Percentiles rank a stretch among this genome's conserved stretches.
Conservation (phyloP, 2,888 invertebrate species). For the Aporophyla nigra region DNA sequence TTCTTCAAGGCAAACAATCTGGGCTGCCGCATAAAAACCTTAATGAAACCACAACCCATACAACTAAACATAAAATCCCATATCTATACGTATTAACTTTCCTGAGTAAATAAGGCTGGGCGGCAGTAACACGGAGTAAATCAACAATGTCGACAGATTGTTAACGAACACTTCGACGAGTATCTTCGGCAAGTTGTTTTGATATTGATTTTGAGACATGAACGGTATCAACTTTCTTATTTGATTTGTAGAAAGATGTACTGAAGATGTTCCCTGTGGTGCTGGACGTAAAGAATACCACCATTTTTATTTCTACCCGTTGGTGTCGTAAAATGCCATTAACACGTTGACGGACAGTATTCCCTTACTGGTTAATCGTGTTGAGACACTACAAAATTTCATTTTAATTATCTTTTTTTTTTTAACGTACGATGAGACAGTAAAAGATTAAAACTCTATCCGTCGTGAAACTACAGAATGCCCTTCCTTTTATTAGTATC, state of each 20-base stretch:
- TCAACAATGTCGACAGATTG: slow-evolving; percentile 40
- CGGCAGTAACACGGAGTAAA: slow-evolving; percentile 28
- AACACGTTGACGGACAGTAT: no score
- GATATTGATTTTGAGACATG: slow-evolving; percentile 32
- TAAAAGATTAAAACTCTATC: no score
- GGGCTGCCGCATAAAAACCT: slow-evolving; percentile 3
- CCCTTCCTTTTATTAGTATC: no score
- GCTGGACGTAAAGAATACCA: no score
- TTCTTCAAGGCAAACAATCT: background rate
- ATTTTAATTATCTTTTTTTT: no score
- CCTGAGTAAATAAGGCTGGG: slow-evolving; percentile 37
- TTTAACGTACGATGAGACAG: no score
- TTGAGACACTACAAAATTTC: no score
- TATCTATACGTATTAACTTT: slow-evolving; percentile 24
- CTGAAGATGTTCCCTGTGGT: background rate
- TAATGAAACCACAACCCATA: slow-evolving; percentile 27
- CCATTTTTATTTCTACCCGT: no score
- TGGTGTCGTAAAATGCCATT: no score
- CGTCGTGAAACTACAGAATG: no score
- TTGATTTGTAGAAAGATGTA: slow-evolving; percentile 26
- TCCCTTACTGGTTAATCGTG: no score
- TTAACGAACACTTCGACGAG: slow-evolving; percentile 18
- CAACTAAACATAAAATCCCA: slow-evolving; percentile 1
- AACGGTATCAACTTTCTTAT: slow-evolving; percentile 23
- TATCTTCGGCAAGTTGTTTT: slow-evolving; percentile 28